Percentiles rank a stretch among this genome's conserved stretches.
These are phyloP conservation scores for Proteles cristata DNA, from an alignment of 2,113 vertebrate genomes.

Conservation along the genomic window DNA sequence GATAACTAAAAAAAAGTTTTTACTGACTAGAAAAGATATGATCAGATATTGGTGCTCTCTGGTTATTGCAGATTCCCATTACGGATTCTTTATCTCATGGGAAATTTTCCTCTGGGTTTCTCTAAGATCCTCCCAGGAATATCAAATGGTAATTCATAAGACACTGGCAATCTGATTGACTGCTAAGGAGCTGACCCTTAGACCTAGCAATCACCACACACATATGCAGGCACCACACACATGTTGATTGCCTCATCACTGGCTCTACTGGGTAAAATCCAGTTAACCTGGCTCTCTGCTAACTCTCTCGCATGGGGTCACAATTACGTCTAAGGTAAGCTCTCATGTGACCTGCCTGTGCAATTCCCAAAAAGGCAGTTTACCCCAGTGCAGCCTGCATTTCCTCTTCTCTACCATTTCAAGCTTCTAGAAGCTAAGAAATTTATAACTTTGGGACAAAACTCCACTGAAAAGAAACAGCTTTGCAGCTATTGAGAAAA, in stretches of 20 bases:
- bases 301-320: background rate
- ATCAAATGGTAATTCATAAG: background rate
- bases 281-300: background rate
- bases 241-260: background rate
- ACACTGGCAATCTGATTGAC: background rate
- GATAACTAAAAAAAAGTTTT: background rate
- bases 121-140: background rate
- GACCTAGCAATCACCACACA: background rate
- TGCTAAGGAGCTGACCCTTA: background rate
- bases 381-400: background rate
- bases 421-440: constrained; percentile 43
- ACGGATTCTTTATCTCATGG: background rate
- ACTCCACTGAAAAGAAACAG: background rate
- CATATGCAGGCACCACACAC: background rate
- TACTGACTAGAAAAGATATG: background rate
- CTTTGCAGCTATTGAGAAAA: background rate
- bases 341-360: background rate
- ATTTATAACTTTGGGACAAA: background rate
- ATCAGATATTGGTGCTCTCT: background rate
- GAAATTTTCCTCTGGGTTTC: background rate
- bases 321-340: background rate
- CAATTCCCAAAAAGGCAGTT: background rate
- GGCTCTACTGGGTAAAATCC: background rate
- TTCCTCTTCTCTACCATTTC: background rate
- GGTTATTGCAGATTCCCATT: background rate